Percentiles rank a stretch among this genome's conserved stretches.
phyloP scores from a whole-genome alignment of 2,888 invertebrate genomes.

The Anaspis maculata region DNA sequence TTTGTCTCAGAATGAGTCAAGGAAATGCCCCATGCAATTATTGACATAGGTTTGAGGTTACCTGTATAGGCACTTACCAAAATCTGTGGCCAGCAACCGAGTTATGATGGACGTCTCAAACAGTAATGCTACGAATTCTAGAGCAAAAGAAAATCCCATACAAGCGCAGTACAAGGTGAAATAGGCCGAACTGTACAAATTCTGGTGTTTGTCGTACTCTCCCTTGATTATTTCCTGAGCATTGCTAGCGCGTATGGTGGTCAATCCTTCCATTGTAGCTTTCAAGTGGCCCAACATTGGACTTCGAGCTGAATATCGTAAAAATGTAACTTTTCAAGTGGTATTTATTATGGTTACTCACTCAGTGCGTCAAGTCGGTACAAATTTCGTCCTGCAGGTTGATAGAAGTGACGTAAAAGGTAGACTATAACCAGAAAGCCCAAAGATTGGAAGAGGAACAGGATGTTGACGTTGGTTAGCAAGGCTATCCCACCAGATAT shows the following conservation, averaged over 20 bases:
- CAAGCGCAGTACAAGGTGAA: slow-evolving; percentile 18
- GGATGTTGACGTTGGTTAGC: slow-evolving; percentile 16
- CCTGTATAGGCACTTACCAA: slow-evolving; percentile 2
- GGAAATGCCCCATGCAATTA: too few species aligned
- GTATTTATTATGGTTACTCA: slow-evolving; percentile 7
- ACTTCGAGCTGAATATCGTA: slow-evolving; percentile 26
- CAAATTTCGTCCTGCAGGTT: slow-evolving; percentile 19
- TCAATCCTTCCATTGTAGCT: slow-evolving; percentile 28
- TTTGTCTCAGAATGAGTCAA: too few species aligned
- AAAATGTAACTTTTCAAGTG: neutral
- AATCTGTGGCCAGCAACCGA: slow-evolving; percentile 6
- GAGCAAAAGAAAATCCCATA: slow-evolving; percentile 4
- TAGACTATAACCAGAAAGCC: slow-evolving; percentile 13
- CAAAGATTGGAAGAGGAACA: slow-evolving; percentile 13
- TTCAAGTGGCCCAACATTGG: slow-evolving; percentile 28
- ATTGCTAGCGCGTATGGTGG: slow-evolving; percentile 25
- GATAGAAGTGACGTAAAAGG: slow-evolving; percentile 13
- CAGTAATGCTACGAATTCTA: slow-evolving; percentile 3
- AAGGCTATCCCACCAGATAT: slow-evolving; percentile 11
- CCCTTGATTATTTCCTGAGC: slow-evolving; percentile 20
- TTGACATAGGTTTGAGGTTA: neutral
- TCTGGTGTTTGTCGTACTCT: slow-evolving; percentile 27
- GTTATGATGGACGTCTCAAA: slow-evolving; percentile 7
- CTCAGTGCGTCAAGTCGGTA: slow-evolving; percentile 19
- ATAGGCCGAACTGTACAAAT: slow-evolving; percentile 23